Evolutionary conservation across 2,888 invertebrate genomes (phyloP), one percentile per base, ranked within the genome.

Genomic region (Lasioglossum villosulum): DNA sequence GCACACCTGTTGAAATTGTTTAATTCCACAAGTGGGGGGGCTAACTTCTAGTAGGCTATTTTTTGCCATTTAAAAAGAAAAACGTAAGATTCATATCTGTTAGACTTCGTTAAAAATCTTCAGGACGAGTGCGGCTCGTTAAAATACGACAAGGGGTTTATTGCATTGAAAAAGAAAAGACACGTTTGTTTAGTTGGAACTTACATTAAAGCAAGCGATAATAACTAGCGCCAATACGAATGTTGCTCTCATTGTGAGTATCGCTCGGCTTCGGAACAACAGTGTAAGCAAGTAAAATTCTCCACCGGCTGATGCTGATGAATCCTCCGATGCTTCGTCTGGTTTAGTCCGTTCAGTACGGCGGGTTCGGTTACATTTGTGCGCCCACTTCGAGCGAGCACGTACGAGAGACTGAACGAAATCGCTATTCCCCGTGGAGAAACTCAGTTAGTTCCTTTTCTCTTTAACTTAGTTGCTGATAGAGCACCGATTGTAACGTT

Each of bases 141-240:
- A 37, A 37, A 39, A 39, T 12, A 39, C 12, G 12, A 12, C 39
- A 39, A 39, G 39, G 39, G 27, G 27, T 27, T 59, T 30, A 14
- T 27, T 6, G 4, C 5, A 16, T 59, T 30, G 0, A 2, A 27
- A 59, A 30, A 27, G 8, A 10, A 16, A 16, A 30, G 16, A 59
- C n/a, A 27, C 5, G 16, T 16, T 59, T 16, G 27, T 59, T 34
- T 27, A 52, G 81, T 79, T 23, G 8, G 45, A 72, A 91, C 93
- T 93, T 75, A 93, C 93, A 56, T 86, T 86, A 34, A 89, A 76
- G 59, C 88, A 92, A 79, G 87, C 80, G 71, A 90, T 66, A 48
- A 91, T 52, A 10, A 30, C 5, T 59, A 59, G 14, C 59, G 59
- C 27, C 59, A 59, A 0, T 5, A 59, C 59, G 6, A 59, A 5